phyloP scores from a whole-genome alignment of 1,140 invertebrate genomes.

The Scylla paramamosain region DNA sequence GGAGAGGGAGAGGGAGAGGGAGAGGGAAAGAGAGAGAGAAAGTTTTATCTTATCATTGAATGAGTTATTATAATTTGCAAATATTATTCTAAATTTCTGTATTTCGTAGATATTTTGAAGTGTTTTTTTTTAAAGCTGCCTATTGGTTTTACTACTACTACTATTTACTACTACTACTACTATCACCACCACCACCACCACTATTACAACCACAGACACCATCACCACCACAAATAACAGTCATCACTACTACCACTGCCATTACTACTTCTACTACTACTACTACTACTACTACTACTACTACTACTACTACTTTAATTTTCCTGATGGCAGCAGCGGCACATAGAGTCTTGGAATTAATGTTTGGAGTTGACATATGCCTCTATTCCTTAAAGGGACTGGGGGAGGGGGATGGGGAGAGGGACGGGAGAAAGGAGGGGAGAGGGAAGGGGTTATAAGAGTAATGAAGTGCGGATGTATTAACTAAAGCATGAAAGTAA shows the following conservation, averaged over 20 bases:
- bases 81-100: too few relatives aligned
- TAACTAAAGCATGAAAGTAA: background rate
- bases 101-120: too few relatives aligned
- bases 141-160: background rate
- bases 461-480: background rate
- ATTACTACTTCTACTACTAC: background rate
- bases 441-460: too few relatives aligned
- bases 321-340: background rate
- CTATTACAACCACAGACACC: background rate
- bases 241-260: background rate
- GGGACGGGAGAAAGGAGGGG: too few relatives aligned
- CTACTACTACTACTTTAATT: constrained; percentile 23
- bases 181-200: background rate
- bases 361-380: background rate
- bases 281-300: constrained; percentile 22
- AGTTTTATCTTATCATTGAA: too few relatives aligned
- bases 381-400: background rate
- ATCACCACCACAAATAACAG: background rate
- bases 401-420: too few relatives aligned
- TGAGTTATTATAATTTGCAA: too few relatives aligned
- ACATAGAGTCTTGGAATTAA: background rate
- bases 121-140: too few relatives aligned
- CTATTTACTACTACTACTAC: background rate
- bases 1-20: too few relatives aligned
- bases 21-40: too few relatives aligned